Percentiles rank a stretch among this genome's conserved stretches.
Conservation (phyloP, 2,797 vertebrate genomes). For the Ctenosaura bakeri region DNA sequence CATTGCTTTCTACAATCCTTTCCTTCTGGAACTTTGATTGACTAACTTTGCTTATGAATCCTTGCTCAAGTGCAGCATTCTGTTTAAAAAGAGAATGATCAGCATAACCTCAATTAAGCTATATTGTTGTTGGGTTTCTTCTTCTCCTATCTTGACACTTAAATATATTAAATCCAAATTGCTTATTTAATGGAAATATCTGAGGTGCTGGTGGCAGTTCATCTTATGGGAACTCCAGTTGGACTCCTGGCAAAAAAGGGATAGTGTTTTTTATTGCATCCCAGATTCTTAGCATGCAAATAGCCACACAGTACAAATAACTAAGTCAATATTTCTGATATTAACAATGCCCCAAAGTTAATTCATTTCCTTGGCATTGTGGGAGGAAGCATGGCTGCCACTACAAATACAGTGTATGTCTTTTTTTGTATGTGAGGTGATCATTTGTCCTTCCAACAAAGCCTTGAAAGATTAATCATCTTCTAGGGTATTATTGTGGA, state of each 20-base stretch:
- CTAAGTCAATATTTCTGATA: not conserved
- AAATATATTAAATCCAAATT: constrained; percentile 13
- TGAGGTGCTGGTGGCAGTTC: not conserved
- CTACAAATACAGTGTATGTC: not conserved
- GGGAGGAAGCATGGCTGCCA: not conserved
- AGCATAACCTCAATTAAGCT: constrained; percentile 13
- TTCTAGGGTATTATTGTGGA: not conserved
- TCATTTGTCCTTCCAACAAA: not conserved
- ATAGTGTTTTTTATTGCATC: not conserved
- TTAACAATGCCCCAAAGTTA: not conserved
- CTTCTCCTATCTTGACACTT: not conserved
- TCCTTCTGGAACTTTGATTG: constrained; percentile 23
- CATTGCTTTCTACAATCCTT: constrained; percentile 35
- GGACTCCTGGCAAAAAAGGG: not conserved
- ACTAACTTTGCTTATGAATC: constrained; percentile 15
- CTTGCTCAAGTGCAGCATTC: constrained; percentile 22
- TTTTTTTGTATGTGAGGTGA: not conserved
- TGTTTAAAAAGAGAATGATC: not conserved
- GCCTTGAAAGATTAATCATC: not conserved
- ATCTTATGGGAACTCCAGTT: not conserved
- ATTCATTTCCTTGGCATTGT: not conserved
- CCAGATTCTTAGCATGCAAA: constrained; percentile 1
- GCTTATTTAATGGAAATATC: constrained; percentile 28
- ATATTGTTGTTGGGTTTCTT: constrained; percentile 23
- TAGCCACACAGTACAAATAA: not conserved